Evolutionary conservation across 1,140 invertebrate genomes (phyloP), one percentile per base, ranked within the genome.

Genomic region (Paracyclopina nana): DNA sequence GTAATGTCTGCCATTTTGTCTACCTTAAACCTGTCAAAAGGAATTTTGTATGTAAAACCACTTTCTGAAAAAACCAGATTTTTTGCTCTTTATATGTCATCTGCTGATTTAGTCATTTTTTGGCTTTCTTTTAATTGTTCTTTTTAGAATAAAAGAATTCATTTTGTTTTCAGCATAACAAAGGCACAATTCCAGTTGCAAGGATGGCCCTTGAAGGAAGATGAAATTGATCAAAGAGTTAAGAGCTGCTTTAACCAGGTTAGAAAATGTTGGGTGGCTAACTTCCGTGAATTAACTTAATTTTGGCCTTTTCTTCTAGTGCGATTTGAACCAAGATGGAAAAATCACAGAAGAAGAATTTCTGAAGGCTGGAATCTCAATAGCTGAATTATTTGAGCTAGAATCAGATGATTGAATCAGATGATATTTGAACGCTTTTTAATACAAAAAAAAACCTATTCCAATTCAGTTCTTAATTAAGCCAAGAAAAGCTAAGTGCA

Each of bases 291-390:
- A n/a, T n/a, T n/a, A n/a, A n/a, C n/a, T n/a, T n/a, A n/a, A n/a
- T n/a, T n/a, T n/a, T n/a, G n/a, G n/a, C n/a, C n/a, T n/a, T n/a
- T n/a, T n/a, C n/a, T n/a, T n/a, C n/a, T n/a, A 16, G 5, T 38
- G 34, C 9, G 34, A 38, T 20, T 8, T 38, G 34, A 38, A 38
- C 34, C 14, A n/a, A 38, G 34, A 38, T 9, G 34, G 34, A 5
- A n/a, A 38, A 38, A 38, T 38, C 34, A 38, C 34, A n/a, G 34
- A 38, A 20, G 34, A 38, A 20, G 34, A 38, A 38, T 38, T 38
- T 20, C 20, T 16, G 14, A 38, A 38, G 20, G 14, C 34, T 38
- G 34, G 34, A 38, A 38, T 16, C 14, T 16, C n/a, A 16, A 38
- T 38, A 16, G 34, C 34, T 38, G 34, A 38, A 38, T 16, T 38